Base-by-base conservation (phyloP, 2,888 invertebrate species). In the Mechanitis mazaeus region DNA sequence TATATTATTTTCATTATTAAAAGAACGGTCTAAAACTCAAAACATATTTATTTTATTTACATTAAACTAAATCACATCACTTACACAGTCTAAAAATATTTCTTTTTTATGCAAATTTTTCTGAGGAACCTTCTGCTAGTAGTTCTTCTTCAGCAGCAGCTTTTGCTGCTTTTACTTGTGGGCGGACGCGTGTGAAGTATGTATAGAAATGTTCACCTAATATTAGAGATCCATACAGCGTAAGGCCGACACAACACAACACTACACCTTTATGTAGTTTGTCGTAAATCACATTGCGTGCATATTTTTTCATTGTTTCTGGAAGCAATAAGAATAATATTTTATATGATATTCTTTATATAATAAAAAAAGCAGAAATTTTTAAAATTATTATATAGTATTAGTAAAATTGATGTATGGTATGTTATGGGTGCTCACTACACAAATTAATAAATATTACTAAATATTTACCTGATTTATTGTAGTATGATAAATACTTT, bases 231-330 rank as follows among this genome's bases (percentile, higher is more conserved):
- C 83, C 80, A 69, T 88, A 76, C 2, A 85, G 54, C 20, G 91
- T 90, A 38, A 90, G 63, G 0, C 84, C 90, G 12, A 92, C 74
- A 67, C 91, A 92, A 46, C 81, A 76, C 53, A 83, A 69, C 28
- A 92, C 92, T 61, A 77, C 76, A 42, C 87, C 86, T 76, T 76
- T 82, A 68, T 92, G 92, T 42, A 92, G 68, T 72, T 79, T 90
- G 68, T 92, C 91, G 60, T 86, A 84, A 3, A 91, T 58, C 35
- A 80, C 64, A 69, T 71, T 84, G 20, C 83, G 83, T 33, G 88
- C 83, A 68, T 84, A 77, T 67, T 85, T 89, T 77, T 83, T 90
- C 90, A 90, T 91, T 67, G 33, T 68, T 58, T 3, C 68, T 68
- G 63, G 45, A 65, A 64, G 54, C 35, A 57, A 3, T 42, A 3